Conservation (phyloP, 2,113 vertebrate species). For the Montifringilla adamsi region DNA sequence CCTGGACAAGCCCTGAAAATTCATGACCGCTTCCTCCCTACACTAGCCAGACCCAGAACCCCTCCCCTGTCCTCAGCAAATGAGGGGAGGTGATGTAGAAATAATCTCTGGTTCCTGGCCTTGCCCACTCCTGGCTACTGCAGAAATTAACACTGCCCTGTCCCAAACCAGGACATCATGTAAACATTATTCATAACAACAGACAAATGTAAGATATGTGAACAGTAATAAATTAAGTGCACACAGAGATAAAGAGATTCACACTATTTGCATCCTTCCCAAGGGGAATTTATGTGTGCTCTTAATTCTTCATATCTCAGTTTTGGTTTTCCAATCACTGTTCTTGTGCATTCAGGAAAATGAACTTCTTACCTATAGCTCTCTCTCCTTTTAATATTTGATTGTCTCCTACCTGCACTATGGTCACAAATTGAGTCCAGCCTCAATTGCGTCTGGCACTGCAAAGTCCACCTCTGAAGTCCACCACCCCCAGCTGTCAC, state of each 20-base stretch:
- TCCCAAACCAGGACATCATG: not conserved
- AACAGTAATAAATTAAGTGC: not conserved
- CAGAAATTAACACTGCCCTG: not conserved
- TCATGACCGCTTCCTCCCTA: not conserved
- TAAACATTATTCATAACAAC: not conserved
- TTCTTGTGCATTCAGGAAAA: not conserved
- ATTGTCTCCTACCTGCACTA: rapidly evolving
- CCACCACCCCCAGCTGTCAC: not conserved
- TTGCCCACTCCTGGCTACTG: not conserved
- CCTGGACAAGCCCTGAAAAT: not conserved
- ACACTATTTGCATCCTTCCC: not conserved
- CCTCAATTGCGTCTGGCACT: too few species aligned
- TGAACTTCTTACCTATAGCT: not conserved
- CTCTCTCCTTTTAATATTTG: not conserved
- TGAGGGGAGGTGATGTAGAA: not conserved
- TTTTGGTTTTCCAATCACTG: not conserved
- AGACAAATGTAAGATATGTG: not conserved
- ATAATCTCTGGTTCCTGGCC: not conserved
- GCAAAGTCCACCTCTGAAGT: not conserved
- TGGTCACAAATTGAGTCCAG: not conserved
- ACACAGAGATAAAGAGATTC: not conserved
- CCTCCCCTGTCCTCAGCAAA: not conserved
- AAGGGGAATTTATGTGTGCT: not conserved
- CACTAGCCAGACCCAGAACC: not conserved
- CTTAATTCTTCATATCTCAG: not conserved